phyloP scores from a whole-genome alignment of 2,888 invertebrate species.

The Drosophila helvetica region DNA sequence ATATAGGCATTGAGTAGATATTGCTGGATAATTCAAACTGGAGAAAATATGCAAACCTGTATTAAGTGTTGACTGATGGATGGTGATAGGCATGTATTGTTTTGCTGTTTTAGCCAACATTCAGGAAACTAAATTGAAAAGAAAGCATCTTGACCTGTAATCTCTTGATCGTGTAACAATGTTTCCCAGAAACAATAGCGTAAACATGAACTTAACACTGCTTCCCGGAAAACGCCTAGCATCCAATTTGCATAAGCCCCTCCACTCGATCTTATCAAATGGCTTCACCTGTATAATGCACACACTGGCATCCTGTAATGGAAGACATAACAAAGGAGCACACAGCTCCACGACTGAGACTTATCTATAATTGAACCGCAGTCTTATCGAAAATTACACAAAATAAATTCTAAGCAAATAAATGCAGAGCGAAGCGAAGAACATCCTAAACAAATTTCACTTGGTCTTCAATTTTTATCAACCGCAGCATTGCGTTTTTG shows the following conservation, averaged over 20 bases:
- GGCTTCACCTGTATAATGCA: constrained; percentile 62
- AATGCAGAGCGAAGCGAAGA: constrained; percentile 6
- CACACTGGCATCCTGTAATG: constrained; percentile 64
- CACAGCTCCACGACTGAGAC: constrained; percentile 50
- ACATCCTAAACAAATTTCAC: constrained; percentile 67
- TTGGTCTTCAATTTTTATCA: constrained; percentile 62
- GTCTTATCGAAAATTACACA: constrained; percentile 72
- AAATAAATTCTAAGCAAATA: constrained; percentile 34
- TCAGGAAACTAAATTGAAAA: not conserved
- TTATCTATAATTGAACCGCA: constrained; percentile 70
- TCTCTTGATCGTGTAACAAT: constrained; percentile 1
- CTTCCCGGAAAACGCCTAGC: constrained; percentile 71
- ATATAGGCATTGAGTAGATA: not conserved
- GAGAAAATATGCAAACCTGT: not conserved
- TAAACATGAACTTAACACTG: constrained; percentile 73
- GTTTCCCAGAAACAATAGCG: constrained; percentile 75
- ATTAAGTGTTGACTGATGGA: too few relatives aligned
- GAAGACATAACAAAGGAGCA: constrained; percentile 39
- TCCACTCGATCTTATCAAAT: constrained; percentile 48
- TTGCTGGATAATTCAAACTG: too few relatives aligned
- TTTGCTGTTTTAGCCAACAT: too few relatives aligned
- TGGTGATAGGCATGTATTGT: too few relatives aligned
- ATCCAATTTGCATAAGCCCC: constrained; percentile 57
- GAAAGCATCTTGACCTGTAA: not conserved
- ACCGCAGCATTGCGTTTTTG: constrained; percentile 59